Conservation (phyloP, 2,888 invertebrate species). For the Philhelius pedissequus region DNA sequence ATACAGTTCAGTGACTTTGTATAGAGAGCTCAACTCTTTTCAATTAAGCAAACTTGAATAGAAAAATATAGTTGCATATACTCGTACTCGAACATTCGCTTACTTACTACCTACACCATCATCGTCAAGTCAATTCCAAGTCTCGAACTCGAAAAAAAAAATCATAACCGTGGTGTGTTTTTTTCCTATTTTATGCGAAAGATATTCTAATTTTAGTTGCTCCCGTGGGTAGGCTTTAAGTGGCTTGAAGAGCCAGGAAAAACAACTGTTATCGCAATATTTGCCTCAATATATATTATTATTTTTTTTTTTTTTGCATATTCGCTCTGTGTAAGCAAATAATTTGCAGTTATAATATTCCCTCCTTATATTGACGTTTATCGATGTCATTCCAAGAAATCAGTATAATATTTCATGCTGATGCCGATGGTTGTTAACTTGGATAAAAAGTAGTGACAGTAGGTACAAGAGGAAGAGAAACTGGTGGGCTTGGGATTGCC, state of each 20-base stretch:
- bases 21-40: not conserved
- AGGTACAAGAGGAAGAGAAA: not conserved
- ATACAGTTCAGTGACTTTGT: slow-evolving; percentile 60
- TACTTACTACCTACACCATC: slow-evolving; percentile 1
- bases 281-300: slow-evolving; percentile 1
- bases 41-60: slow-evolving; percentile 34
- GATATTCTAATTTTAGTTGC: slow-evolving; percentile 68
- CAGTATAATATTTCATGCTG: slow-evolving; percentile 55
- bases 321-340: slow-evolving; percentile 15
- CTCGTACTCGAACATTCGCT: not conserved
- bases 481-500: not conserved
- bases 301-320: not conserved
- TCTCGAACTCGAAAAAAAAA: not conserved
- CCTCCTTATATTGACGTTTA: slow-evolving; percentile 27
- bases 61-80: not conserved
- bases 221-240: slow-evolving; percentile 69
- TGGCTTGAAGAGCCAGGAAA: slow-evolving; percentile 65
- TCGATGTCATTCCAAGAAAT: slow-evolving; percentile 61
- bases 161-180: slow-evolving; percentile 23
- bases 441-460: not conserved
- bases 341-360: slow-evolving; percentile 33
- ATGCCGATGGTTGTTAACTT: slow-evolving; percentile 17
- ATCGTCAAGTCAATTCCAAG: not conserved
- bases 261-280: slow-evolving; percentile 65
- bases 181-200: slow-evolving; percentile 40